Conservation (phyloP, 2,888 invertebrate species). For the Orthosia incerta region DNA sequence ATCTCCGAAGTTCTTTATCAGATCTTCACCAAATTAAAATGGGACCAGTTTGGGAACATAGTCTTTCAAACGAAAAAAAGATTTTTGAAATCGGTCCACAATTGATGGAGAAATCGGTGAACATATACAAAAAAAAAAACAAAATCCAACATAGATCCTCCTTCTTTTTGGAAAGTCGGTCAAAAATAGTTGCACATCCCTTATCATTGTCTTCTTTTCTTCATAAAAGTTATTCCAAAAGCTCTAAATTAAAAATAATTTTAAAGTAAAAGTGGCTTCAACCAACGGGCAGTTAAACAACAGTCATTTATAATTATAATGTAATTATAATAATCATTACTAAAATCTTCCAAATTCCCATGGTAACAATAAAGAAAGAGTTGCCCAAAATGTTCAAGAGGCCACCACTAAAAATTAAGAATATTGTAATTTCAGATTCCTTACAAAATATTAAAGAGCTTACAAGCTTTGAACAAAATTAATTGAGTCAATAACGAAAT, state of each 20-base stretch:
- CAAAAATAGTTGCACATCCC: no score
- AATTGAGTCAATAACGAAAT: conserved; percentile 56
- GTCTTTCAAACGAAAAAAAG: no score
- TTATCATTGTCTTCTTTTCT: no score
- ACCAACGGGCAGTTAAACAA: not conserved
- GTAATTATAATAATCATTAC: not conserved
- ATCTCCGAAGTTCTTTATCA: no score
- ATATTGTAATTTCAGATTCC: conserved; percentile 29
- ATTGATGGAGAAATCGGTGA: no score
- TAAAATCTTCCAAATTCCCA: not conserved
- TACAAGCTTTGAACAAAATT: conserved; percentile 45
- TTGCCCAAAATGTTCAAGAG: not conserved
- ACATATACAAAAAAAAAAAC: no score
- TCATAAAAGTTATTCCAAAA: not conserved
- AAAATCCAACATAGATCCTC: no score
- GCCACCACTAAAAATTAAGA: not conserved
- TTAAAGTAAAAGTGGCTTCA: not conserved
- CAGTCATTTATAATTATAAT: not conserved
- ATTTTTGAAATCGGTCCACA: no score
- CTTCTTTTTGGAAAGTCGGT: no score
- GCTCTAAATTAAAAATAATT: not conserved
- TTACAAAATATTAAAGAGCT: conserved; percentile 45
- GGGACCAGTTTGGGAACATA: no score
- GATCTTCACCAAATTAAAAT: no score
- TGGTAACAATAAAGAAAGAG: not conserved